These are phyloP conservation scores for Aphidius ervi DNA, from an alignment of 1,140 invertebrate species.

Conservation along the genomic window DNA sequence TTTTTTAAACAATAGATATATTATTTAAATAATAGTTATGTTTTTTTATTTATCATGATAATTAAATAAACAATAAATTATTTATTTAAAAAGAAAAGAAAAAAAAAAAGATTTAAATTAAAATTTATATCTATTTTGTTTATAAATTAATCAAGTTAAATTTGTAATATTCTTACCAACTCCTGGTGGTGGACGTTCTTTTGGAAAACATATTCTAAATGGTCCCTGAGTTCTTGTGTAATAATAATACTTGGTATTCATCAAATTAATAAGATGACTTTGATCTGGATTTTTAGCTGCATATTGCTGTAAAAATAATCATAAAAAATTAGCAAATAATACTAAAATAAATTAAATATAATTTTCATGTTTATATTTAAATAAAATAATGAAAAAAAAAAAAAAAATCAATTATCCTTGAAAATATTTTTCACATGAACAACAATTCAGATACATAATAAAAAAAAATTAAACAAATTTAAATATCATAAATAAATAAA, in stretches of 20 bases:
- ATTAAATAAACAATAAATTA: background rate
- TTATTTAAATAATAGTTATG: too few species aligned
- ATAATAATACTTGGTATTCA: constrained; percentile 80
- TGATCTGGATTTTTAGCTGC: constrained; percentile 67
- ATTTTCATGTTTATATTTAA: background rate
- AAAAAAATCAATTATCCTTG: too few species aligned
- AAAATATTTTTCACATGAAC: background rate
- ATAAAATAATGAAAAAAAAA: too few species aligned
- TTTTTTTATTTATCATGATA: background rate
- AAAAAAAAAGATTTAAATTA: background rate
- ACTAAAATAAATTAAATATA: background rate
- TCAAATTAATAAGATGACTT: constrained; percentile 68
- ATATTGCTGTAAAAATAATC: constrained; percentile 61
- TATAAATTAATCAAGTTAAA: background rate
- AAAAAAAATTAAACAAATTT: too few species aligned
- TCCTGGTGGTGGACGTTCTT: constrained; percentile 81
- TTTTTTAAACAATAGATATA: too few species aligned
- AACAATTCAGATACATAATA: background rate
- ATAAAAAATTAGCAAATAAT: constrained; percentile 7
- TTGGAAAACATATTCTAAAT: constrained; percentile 87
- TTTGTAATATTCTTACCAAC: constrained; percentile 37
- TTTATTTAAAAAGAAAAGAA: background rate
- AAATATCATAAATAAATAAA: too few species aligned
- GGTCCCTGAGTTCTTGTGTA: constrained; percentile 84
- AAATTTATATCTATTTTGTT: too few species aligned